These are phyloP conservation scores for Sphaerophoria rueppellii DNA, from an alignment of 2,888 invertebrate genomes.

Conservation along the genomic window DNA sequence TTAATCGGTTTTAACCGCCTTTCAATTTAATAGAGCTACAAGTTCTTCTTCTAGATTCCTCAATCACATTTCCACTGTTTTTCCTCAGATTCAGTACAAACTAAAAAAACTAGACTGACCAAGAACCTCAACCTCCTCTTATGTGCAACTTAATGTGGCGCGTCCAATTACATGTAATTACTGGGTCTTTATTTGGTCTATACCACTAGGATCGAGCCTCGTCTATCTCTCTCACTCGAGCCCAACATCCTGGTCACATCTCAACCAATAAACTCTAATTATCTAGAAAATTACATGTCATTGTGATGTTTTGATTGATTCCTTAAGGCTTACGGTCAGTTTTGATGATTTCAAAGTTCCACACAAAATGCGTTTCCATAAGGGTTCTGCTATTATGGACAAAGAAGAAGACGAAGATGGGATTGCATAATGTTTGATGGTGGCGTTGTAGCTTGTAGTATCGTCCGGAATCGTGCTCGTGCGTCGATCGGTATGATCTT, in stretches of 20 bases:
- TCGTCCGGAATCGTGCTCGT: background rate
- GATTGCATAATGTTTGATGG: conserved; percentile 52
- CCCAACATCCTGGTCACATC: conserved; percentile 65
- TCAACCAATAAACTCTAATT: conserved; percentile 64
- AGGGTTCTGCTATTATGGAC: conserved; percentile 23
- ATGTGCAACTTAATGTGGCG: conserved; percentile 50
- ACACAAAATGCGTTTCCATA: conserved; percentile 41
- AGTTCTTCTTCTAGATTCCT: too few relatives aligned
- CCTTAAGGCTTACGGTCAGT: conserved; percentile 36
- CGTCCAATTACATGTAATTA: conserved; percentile 64
- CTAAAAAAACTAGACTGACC: background rate
- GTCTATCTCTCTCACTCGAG: conserved; percentile 3
- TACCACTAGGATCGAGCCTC: conserved; percentile 33
- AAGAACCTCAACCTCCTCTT: conserved; percentile 20
- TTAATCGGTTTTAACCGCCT: too few relatives aligned
- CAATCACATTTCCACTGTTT: too few relatives aligned
- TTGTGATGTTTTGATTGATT: conserved; percentile 68
- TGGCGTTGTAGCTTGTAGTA: background rate
- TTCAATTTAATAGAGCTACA: too few relatives aligned
- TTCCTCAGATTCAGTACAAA: too few relatives aligned
- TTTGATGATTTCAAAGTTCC: conserved; percentile 45
- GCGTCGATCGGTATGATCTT: background rate
- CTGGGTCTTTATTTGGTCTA: conserved; percentile 53
- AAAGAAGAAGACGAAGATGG: background rate
- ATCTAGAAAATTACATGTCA: conserved; percentile 72